These are phyloP conservation scores for Metaphire vulgaris DNA, from an alignment of 1,140 invertebrate genomes.

Conservation along the genomic window DNA sequence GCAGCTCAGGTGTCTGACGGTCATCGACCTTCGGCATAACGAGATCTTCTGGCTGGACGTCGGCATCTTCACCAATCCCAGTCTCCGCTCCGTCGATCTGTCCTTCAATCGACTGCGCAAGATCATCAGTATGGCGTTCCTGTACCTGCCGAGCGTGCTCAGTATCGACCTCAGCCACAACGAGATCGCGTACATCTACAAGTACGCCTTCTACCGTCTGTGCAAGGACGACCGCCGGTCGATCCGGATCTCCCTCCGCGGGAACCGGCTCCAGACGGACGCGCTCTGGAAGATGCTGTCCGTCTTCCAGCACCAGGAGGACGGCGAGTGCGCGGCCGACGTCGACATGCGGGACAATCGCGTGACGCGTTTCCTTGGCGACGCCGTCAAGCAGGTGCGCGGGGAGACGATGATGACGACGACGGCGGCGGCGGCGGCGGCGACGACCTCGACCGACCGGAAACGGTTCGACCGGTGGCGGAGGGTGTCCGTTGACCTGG, in stretches of 20 bases:
- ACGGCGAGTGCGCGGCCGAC: background rate
- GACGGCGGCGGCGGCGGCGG: too few species aligned
- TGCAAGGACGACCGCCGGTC: constrained; percentile 15
- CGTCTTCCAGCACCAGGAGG: constrained; percentile 20
- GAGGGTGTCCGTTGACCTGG: background rate
- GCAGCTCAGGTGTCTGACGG: constrained; percentile 5
- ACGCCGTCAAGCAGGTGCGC: too few species aligned
- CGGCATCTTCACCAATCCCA: constrained; percentile 19
- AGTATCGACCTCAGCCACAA: constrained; percentile 16
- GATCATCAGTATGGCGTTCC: constrained; percentile 28
- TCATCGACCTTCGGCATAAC: constrained; percentile 22
- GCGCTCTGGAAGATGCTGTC: constrained; percentile 5
- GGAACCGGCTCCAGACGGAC: constrained; percentile 15
- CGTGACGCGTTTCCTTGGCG: background rate
- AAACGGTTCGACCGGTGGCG: constrained; percentile 8
- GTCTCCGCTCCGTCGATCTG: constrained; percentile 14
- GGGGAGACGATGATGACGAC: too few species aligned
- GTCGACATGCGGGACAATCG: background rate
- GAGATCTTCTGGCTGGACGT: constrained; percentile 25
- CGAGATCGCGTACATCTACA: constrained; percentile 28
- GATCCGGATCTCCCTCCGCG: background rate
- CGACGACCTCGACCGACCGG: background rate
- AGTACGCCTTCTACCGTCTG: constrained; percentile 20
- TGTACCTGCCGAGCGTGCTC: constrained; percentile 20
- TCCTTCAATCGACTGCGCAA: constrained; percentile 16